These are phyloP conservation scores for Pyxicephalus adspersus DNA, from an alignment of 2,113 vertebrate genomes.

Conservation along the genomic window DNA sequence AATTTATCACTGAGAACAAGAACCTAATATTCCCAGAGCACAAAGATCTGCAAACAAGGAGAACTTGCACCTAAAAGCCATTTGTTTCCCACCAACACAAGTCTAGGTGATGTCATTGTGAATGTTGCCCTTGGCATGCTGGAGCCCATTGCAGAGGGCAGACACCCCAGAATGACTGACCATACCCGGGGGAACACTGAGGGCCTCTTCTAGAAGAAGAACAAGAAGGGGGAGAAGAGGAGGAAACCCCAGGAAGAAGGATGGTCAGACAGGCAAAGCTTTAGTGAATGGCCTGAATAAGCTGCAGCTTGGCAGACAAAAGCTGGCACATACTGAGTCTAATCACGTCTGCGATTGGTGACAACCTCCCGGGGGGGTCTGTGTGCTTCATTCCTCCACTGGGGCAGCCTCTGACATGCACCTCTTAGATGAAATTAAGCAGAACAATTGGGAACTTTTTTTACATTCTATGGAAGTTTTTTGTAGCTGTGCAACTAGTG, in stretches of 20 bases:
- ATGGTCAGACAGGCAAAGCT: background rate
- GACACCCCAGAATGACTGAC: background rate
- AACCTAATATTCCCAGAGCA: no score
- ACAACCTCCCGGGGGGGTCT: slow-evolving; percentile 10
- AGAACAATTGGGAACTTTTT: slow-evolving; percentile 39
- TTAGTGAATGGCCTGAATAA: background rate
- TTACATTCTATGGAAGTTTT: slow-evolving; percentile 16
- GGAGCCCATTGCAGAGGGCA: background rate
- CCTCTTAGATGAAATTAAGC: slow-evolving; percentile 9
- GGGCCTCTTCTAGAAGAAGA: background rate
- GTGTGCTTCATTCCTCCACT: background rate
- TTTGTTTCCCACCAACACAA: background rate
- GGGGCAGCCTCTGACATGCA: background rate
- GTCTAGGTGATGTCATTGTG: background rate
- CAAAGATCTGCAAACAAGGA: no score
- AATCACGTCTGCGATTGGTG: slow-evolving; percentile 28
- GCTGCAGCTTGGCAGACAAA: slow-evolving; percentile 14
- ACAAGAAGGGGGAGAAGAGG: background rate
- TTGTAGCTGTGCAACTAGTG: background rate
- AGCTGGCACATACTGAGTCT: slow-evolving; percentile 14
- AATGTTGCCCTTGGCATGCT: background rate
- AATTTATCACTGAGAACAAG: no score
- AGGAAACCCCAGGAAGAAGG: background rate
- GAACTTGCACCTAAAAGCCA: no score
- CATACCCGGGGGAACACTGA: background rate